Evolutionary conservation across 1,140 invertebrate genomes (phyloP).

Genomic region (Zaprionus ghesquierei): DNA sequence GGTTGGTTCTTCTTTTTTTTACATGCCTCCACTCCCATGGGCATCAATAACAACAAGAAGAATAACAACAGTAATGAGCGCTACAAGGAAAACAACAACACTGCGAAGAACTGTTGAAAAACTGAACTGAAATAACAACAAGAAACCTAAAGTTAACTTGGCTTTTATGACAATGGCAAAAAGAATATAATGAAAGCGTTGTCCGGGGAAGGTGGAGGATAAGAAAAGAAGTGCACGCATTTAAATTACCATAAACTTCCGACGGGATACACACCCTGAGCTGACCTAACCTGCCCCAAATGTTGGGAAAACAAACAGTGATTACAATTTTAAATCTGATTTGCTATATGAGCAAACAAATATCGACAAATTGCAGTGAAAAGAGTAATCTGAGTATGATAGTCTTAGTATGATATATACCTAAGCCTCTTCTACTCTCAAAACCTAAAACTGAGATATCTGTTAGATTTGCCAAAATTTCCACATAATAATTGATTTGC

Average conservation of each 20-base stretch:
- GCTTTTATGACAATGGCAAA: slow-evolving; percentile 69
- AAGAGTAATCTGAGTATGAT: no score
- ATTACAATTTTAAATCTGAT: background rate
- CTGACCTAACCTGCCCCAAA: background rate
- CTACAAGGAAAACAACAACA: slow-evolving; percentile 30
- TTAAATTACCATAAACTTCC: slow-evolving; percentile 37
- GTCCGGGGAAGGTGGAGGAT: slow-evolving; percentile 26
- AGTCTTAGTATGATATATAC: background rate
- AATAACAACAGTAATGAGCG: slow-evolving; percentile 12
- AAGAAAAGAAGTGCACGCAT: slow-evolving; percentile 12
- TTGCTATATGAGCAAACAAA: background rate
- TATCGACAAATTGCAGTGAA: background rate
- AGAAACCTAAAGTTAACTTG: slow-evolving; percentile 61
- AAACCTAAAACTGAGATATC: background rate
- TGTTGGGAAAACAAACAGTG: background rate
- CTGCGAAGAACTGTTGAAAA: slow-evolving; percentile 9
- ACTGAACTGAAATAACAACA: slow-evolving; percentile 4
- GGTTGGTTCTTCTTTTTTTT: slow-evolving; percentile 14
- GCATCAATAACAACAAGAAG: slow-evolving; percentile 4
- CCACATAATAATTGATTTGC: background rate
- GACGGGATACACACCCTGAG: no score
- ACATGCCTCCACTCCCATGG: slow-evolving; percentile 1
- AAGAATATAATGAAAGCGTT: slow-evolving; percentile 72
- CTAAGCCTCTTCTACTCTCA: background rate
- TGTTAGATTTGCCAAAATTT: background rate